Evolutionary conservation across 2,888 invertebrate genomes (phyloP).

Genomic region (Phengaris alcon): DNA sequence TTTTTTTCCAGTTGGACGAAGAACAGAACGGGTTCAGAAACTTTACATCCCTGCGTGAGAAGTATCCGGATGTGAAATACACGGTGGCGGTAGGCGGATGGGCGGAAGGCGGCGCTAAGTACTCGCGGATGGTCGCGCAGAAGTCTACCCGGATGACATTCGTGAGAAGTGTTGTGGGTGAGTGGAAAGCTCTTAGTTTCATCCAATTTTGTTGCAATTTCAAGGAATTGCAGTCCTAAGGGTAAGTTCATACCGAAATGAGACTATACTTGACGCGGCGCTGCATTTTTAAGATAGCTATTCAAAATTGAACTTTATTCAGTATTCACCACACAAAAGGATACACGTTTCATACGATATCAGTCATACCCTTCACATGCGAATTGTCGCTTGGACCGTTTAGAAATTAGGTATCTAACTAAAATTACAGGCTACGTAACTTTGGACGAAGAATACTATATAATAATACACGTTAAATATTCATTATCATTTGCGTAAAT

Average conservation of each 20-base stretch:
- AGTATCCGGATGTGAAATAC: constrained; percentile 86
- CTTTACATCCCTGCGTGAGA: constrained; percentile 85
- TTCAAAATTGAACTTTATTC: too few relatives aligned
- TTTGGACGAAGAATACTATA: background rate
- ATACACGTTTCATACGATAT: too few relatives aligned
- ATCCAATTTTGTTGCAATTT: too few relatives aligned
- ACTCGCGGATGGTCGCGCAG: constrained; percentile 88
- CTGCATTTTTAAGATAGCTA: too few relatives aligned
- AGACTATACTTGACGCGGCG: too few relatives aligned
- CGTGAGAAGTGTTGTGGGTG: constrained; percentile 86
- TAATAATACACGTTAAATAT: too few relatives aligned
- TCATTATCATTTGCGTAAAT: too few relatives aligned
- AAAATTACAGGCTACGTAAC: background rate
- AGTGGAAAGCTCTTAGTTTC: constrained; percentile 44
- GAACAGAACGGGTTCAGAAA: constrained; percentile 87
- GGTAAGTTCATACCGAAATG: too few relatives aligned
- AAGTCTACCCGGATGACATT: constrained; percentile 84
- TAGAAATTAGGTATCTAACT: background rate
- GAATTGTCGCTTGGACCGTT: background rate
- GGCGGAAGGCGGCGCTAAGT: constrained; percentile 94
- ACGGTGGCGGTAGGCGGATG: constrained; percentile 93
- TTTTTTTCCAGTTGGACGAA: constrained; percentile 80
- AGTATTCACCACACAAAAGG: too few relatives aligned
- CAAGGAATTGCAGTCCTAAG: too few relatives aligned
- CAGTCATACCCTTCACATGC: too few relatives aligned